These are phyloP conservation scores for Drosophila melanocephala DNA, from an alignment of 2,888 invertebrate species.

Conservation along the genomic window DNA sequence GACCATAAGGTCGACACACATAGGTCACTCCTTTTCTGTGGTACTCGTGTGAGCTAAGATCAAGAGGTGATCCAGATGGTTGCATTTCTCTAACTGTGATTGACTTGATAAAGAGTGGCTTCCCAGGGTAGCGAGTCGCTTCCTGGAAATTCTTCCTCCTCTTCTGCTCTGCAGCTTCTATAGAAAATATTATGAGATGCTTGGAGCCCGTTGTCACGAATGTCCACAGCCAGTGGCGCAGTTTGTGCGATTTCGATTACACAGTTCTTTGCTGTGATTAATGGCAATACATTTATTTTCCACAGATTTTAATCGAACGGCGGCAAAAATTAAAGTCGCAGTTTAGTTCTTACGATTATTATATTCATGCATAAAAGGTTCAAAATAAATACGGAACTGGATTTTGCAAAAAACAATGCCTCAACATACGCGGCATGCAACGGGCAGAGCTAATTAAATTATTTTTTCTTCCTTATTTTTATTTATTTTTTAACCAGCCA, in stretches of 20 bases:
- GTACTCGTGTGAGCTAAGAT: background rate
- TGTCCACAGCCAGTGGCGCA: background rate
- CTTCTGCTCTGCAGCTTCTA: background rate
- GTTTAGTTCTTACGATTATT: conserved; percentile 20
- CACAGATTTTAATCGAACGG: conserved; percentile 5
- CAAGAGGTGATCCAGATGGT: background rate
- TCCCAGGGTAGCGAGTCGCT: background rate
- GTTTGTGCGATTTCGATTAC: background rate
- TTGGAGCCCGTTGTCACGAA: background rate
- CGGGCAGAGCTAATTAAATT: conserved; percentile 74
- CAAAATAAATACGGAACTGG: conserved; percentile 52
- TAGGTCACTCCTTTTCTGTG: background rate
- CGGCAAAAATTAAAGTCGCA: conserved; percentile 4
- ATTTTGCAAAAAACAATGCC: conserved; percentile 23
- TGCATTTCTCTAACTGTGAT: background rate
- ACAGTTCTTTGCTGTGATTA: background rate
- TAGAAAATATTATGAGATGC: background rate
- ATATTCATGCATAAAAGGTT: conserved; percentile 30
- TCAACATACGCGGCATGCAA: conserved; percentile 47
- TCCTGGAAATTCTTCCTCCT: background rate
- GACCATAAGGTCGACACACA: too few species aligned
- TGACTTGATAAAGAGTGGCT: background rate
- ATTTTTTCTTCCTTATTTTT: conserved; percentile 26
- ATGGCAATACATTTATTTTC: background rate
- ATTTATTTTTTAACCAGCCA: background rate